Conservation (phyloP, 2,113 vertebrate species). For the Syrmaticus mikado region DNA sequence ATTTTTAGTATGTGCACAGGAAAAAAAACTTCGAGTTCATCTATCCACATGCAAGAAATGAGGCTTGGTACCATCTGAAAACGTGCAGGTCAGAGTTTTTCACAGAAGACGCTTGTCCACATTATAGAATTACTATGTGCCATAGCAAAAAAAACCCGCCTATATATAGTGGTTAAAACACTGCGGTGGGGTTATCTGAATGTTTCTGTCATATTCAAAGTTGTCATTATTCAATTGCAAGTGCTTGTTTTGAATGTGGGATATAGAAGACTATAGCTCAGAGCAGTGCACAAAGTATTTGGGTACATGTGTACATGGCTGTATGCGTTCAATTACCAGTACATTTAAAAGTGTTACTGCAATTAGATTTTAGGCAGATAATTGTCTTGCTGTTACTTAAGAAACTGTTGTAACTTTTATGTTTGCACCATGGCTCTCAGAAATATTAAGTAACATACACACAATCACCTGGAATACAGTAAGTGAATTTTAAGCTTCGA, state of each 20-base stretch:
- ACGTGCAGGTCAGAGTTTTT: not conserved
- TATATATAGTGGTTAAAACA: not conserved
- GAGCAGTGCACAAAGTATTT: not conserved
- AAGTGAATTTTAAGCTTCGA: not conserved
- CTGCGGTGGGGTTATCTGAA: not conserved
- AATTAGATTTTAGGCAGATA: not conserved
- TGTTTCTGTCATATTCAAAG: not conserved
- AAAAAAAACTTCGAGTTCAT: not conserved
- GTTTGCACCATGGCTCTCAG: not conserved
- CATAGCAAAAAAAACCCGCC: not conserved
- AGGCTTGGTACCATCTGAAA: not conserved
- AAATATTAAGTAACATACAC: not conserved
- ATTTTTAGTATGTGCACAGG: not conserved
- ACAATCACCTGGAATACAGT: not conserved
- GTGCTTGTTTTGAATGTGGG: not conserved
- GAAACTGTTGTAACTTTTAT: not conserved
- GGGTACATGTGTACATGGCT: not conserved
- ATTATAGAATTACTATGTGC: not conserved
- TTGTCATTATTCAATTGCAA: not conserved
- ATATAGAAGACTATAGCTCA: not conserved
- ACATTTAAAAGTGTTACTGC: not conserved
- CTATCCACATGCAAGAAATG: not conserved
- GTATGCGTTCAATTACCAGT: not conserved
- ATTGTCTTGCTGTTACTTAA: not conserved
- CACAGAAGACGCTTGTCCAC: accelerated